Evolutionary conservation across 2,113 vertebrate genomes (phyloP).

Genomic region (Sardina pilchardus): DNA sequence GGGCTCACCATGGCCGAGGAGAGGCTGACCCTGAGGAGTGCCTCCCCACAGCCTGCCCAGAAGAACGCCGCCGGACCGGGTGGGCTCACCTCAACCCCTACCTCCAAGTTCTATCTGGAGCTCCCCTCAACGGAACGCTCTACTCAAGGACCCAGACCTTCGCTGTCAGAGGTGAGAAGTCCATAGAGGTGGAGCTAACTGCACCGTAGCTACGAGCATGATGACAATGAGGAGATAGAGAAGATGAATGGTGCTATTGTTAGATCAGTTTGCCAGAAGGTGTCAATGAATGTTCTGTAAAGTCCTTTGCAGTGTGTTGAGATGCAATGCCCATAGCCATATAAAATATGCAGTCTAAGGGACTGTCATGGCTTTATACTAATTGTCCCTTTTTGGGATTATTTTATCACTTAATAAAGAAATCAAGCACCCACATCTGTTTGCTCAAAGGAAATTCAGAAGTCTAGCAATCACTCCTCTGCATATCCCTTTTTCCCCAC

Average conservation of each 20-base stretch:
- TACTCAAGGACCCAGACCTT: neutral
- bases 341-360: too few species aligned
- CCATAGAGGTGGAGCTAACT: neutral
- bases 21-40: conserved; percentile 71
- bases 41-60: conserved; percentile 15
- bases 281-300: neutral
- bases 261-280: neutral
- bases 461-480: neutral
- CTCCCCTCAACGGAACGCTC: neutral
- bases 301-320: neutral
- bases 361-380: too few species aligned
- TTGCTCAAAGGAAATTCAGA: neutral
- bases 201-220: neutral
- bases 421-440: too few species aligned
- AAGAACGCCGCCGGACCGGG: neutral
- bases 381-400: too few species aligned
- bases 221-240: neutral
- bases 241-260: neutral
- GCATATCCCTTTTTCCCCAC: neutral
- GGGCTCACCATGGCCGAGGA: conserved; percentile 87
- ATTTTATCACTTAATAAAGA: too few species aligned
- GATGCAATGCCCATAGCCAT: too few species aligned
- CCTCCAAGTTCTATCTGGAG: neutral
- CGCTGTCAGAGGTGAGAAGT: neutral
- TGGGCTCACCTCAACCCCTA: neutral